Base-by-base conservation (phyloP, 2,888 invertebrate species). In the Callimorpha dominula region DNA sequence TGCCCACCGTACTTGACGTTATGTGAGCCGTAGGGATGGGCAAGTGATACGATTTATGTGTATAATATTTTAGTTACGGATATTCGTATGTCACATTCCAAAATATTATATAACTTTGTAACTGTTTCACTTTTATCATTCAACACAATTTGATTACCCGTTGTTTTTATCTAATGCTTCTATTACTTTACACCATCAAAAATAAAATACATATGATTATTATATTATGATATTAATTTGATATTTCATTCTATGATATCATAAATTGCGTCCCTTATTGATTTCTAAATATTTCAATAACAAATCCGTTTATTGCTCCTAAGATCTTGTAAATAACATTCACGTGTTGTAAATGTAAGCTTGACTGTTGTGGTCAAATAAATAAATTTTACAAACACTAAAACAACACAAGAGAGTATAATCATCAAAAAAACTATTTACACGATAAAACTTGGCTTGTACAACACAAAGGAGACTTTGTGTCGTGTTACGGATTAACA, bases 401-500 rank as follows among this genome's bases (percentile, higher is more conserved):
- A 43, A 54, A 54, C 54, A 70, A 43, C 42, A n/a, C 60, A 65
- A 79, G 75, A 83, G n/a, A 78, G 78, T 80, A 84, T 82, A 81
- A 76, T 81, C 72, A 76, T 77, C 73, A 77, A 86, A 87, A 54
- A 84, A 86, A 85, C 78, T 82, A 76, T 76, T 83, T 81, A 84
- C 81, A 81, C 81, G 82, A 82, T 83, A 81, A 86, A 85, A 87
- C 85, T 86, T 83, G 81, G 83, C 82, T 86, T 81, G 80, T 82
- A 75, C 81, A 86, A 81, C 85, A 91, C 89, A 90, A 90, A 90
- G 87, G 86, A 83, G 86, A 86, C 87, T 88, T 86, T 88, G 87
- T 86, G 86, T 86, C 88, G 85, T 81, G 80, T 87, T 86, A 82
- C 81, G 87, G 90, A 93, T 93, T 93, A 93, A 92, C 92, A 92